Percentiles rank a stretch among this genome's conserved stretches.
Conservation (phyloP, 2,113 vertebrate species). For the Scortum barcoo region DNA sequence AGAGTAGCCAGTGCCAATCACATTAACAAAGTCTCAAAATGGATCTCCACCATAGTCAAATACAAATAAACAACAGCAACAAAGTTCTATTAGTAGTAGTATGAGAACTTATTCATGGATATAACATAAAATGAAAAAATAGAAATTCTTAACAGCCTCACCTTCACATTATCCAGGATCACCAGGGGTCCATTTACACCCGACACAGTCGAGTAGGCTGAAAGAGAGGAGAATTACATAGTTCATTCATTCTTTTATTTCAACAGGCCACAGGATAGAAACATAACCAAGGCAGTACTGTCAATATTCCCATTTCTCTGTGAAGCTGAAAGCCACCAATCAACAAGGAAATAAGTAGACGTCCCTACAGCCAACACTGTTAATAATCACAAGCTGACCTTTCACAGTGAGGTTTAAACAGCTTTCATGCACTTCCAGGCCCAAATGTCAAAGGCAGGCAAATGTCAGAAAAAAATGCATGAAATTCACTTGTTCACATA, state of each 20-base stretch:
- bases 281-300: neutral
- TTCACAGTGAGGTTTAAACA: constrained; percentile 61
- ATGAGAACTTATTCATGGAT: neutral
- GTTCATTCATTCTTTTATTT: constrained; percentile 26
- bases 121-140: neutral
- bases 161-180: constrained; percentile 89
- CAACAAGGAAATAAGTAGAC: constrained; percentile 29
- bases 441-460: constrained; percentile 78
- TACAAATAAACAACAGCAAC: neutral
- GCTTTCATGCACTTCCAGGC: constrained; percentile 70
- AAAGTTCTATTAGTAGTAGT: neutral
- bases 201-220: constrained; percentile 88
- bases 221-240: constrained; percentile 31
- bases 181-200: constrained; percentile 89
- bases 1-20: neutral
- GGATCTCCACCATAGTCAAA: neutral
- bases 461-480: constrained; percentile 70
- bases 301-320: constrained; percentile 7
- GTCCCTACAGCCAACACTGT: constrained; percentile 29
- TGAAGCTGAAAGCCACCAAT: constrained; percentile 54
- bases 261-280: constrained; percentile 24
- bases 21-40: neutral
- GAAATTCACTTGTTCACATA: constrained; percentile 44
- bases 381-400: constrained; percentile 77
- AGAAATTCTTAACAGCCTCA: constrained; percentile 56